Conservation (phyloP, 1,140 invertebrate species). For the Chlorops oryzae region DNA sequence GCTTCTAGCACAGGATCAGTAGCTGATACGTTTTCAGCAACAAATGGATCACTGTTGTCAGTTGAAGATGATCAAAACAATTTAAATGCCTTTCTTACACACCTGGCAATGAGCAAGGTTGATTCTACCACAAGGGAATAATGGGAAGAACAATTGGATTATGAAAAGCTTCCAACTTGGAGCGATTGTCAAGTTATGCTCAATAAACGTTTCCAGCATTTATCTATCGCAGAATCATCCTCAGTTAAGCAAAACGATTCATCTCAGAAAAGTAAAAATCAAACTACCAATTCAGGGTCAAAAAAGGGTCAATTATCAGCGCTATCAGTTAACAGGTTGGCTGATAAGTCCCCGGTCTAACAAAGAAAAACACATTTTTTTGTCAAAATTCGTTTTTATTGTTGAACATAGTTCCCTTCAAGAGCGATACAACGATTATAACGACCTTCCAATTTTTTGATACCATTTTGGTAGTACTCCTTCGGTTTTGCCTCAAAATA, state of each 20-base stretch:
- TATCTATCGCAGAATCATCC: conserved; percentile 9
- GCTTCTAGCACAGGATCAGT: conserved; percentile 2
- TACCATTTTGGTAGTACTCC: no score
- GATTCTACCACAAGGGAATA: conserved; percentile 7
- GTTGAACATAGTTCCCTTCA: no score
- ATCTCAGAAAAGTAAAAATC: conserved; percentile 1
- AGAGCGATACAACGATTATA: no score
- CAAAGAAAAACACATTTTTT: no score
- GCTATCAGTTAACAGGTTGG: no score
- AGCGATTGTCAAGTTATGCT: conserved; percentile 3
- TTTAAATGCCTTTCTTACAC: conserved; percentile 2
- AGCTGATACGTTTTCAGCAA: conserved; percentile 8
- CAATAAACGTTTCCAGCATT: conserved; percentile 11
- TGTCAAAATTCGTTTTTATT: no score
- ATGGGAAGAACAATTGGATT: conserved; percentile 12
- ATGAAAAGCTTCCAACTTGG: conserved; percentile 7
- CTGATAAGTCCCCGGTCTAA: no score
- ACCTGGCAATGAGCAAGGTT: conserved; percentile 12
- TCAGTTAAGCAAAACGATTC: conserved; percentile 1
- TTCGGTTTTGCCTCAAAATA: no score
- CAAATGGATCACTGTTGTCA: conserved; percentile 10
- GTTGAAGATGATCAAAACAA: conserved; percentile 8
- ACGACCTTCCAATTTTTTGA: no score
- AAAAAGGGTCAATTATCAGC: no score
- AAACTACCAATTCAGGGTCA: no score